Base-by-base conservation (phyloP, 2,797 vertebrate genomes). In the Protosalanx chinensis region DNA sequence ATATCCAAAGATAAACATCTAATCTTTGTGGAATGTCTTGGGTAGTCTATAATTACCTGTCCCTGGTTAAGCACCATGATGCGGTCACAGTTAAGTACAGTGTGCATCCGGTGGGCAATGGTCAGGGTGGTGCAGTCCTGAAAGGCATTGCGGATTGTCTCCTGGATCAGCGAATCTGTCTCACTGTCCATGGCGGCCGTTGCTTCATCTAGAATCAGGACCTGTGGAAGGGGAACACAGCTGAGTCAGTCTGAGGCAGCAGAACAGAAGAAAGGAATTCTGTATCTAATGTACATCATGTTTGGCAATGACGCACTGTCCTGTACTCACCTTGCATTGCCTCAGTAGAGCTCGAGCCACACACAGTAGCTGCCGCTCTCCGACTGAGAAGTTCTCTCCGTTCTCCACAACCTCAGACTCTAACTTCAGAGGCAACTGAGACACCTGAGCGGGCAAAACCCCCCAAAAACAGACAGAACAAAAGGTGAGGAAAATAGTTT, bases 61-160 rank as follows among this genome's bases (percentile, higher is more conserved):
- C 96, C 96, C 79, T 95, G 94, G 76, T 91, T 93, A 78, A 98
- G 93, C 90, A 97, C 95, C 95, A 97, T 97, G 82, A 98, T 95
- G 76, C 96, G 93, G 75, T 98, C 95, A 0, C 92, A 97, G 85
- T 88, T 93, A 29, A 98, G 92, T 18, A 98, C 95, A 0, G 95
- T 95, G 68, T 97, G 93, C 68, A 98, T 89, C 70, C 96, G 93
- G 75, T 98, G 96, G 67, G 96, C 95, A 29, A 97, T 96, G 1
- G 96, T 98, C 79, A 98, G 85, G 80, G 95, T 98, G 77, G 96
- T 98, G 87, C 95, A 96, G 85, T 95, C 93, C 57, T 93, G 91
- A 78, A 97, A 98, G 0, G 95, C 94, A 75, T 90, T 93, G 82
- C 96, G 90, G 85, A 98, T 95, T 5, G 96, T 97, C 87, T 97